Conservation (phyloP, 2,888 invertebrate genomes). For the Nephrotoma flavescens region DNA sequence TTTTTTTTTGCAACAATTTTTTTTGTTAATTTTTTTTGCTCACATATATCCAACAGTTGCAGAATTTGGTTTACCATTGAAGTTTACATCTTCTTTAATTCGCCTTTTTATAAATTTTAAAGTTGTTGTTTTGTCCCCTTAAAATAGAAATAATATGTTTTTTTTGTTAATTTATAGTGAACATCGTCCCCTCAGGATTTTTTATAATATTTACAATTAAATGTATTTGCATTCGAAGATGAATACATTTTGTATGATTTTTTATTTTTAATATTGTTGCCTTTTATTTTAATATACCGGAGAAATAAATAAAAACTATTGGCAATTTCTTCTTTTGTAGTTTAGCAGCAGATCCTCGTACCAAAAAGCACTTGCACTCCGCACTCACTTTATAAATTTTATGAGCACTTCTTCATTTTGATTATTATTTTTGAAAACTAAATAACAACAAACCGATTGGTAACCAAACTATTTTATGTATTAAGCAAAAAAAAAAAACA, state of each 20-base stretch:
- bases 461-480: not conserved
- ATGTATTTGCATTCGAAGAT: not conserved
- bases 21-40: not conserved
- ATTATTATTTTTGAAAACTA: not conserved
- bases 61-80: conserved; percentile 4
- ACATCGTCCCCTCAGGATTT: not conserved
- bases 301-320: not conserved
- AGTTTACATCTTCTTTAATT: conserved; percentile 2
- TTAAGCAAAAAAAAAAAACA: not conserved
- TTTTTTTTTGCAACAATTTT: not conserved
- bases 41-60: conserved; percentile 1
- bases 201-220: not conserved
- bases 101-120: not conserved
- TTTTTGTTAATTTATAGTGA: not conserved
- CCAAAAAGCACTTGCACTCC: not conserved
- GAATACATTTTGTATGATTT: not conserved
- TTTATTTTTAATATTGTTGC: not conserved
- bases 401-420: not conserved
- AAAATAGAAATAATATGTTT: not conserved
- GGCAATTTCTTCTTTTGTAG: not conserved
- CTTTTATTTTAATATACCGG: not conserved
- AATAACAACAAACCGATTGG: not conserved
- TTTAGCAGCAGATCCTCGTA: not conserved
- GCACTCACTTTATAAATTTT: not conserved
- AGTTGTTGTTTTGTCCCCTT: conserved; percentile 2